These are phyloP conservation scores for Drosophila maculinotata DNA, from an alignment of 2,888 invertebrate genomes.

Conservation along the genomic window DNA sequence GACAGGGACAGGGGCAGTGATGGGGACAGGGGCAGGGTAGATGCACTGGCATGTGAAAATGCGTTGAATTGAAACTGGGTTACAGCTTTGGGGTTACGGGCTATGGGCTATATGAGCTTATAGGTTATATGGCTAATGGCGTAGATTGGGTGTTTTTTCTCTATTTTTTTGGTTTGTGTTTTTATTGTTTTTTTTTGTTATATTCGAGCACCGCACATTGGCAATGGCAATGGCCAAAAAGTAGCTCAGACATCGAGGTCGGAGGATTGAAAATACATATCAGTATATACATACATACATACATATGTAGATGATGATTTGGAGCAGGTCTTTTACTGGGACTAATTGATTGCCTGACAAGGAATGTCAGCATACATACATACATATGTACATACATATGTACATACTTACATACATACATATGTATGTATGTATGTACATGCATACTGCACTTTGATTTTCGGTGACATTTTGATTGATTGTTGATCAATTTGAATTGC, in stretches of 20 bases:
- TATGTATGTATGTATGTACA: not conserved
- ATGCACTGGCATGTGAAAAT: conserved; percentile 79
- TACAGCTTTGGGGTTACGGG: conserved; percentile 67
- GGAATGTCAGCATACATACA: conserved; percentile 13
- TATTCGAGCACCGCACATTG: conserved; percentile 36
- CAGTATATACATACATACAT: not conserved
- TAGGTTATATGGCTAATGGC: conserved; percentile 74
- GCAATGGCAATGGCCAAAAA: conserved; percentile 57
- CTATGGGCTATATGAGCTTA: conserved; percentile 65
- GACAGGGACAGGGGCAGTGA: not conserved
- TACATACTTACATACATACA: not conserved
- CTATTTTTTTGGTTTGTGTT: conserved; percentile 1
- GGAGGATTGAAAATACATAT: conserved; percentile 51
- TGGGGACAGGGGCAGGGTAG: conserved; percentile 9
- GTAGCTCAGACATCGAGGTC: conserved; percentile 48
- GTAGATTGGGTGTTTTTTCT: conserved; percentile 56
- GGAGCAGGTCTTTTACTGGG: conserved; percentile 16
- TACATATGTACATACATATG: not conserved
- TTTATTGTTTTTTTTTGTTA: conserved; percentile 17
- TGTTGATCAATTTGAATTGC: conserved; percentile 68
- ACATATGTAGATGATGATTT: conserved; percentile 8
- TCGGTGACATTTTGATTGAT: conserved; percentile 71
- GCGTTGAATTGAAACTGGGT: conserved; percentile 80
- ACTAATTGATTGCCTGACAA: conserved; percentile 57
- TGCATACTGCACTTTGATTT: conserved; percentile 14